Conservation (phyloP, 64 coral and sea anemone species). For the Hydrozoanthus tunicans region DNA sequence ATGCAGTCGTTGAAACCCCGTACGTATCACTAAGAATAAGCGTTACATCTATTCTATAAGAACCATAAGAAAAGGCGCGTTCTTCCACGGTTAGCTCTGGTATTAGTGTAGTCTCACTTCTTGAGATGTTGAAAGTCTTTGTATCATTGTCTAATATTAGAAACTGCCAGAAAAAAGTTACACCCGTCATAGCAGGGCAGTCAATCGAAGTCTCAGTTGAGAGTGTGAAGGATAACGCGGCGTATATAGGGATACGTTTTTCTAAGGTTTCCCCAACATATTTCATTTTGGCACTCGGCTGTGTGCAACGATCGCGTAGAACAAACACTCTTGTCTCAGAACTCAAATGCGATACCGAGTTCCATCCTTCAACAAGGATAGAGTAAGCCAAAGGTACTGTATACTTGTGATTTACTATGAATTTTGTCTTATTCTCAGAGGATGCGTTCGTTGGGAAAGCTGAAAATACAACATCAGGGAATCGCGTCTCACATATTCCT, state of each 20-base stretch:
- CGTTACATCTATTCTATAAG: constrained; percentile 48
- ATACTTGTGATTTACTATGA: not conserved
- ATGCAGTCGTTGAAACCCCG: constrained; percentile 44
- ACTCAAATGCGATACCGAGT: not conserved
- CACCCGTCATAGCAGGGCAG: constrained; percentile 24
- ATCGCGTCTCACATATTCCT: not conserved
- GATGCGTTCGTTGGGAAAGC: not conserved
- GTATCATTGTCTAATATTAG: not conserved
- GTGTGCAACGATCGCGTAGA: not conserved
- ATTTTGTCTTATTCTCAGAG: not conserved
- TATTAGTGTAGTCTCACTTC: constrained; percentile 19
- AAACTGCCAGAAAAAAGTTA: constrained; percentile 30
- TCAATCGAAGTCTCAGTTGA: constrained; percentile 29
- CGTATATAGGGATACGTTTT: not conserved
- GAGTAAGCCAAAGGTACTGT: not conserved
- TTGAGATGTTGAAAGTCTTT: constrained; percentile 23
- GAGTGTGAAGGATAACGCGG: constrained; percentile 8
- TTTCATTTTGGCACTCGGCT: constrained; percentile 1
- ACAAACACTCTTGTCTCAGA: constrained; percentile 17
- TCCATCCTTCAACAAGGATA: constrained; percentile 8
- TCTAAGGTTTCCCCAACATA: constrained; percentile 20
- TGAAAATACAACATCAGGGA: constrained; percentile 1
- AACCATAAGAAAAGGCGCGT: constrained; percentile 51
- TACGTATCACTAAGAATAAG: constrained; percentile 43
- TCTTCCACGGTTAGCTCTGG: constrained; percentile 47